Conservation (phyloP, 2,113 vertebrate species). For the Motacilla tschutschensis region DNA sequence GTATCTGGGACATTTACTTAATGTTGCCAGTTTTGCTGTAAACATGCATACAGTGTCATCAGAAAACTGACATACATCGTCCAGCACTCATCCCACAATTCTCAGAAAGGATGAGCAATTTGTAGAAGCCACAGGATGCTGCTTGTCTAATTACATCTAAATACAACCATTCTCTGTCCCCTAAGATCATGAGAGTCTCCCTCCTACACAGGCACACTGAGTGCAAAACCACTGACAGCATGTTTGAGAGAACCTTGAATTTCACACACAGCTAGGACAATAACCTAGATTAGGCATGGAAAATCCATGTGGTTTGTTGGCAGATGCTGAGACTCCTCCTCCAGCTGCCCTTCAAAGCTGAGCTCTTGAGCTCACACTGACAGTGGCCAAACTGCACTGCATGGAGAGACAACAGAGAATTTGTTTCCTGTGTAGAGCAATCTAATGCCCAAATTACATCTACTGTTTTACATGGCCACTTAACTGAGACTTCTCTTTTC, state of each 20-base stretch:
- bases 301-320: neutral
- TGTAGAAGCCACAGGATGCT: neutral
- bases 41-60: neutral
- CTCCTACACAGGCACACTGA: neutral
- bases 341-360: neutral
- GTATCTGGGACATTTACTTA: neutral
- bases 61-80: too few species aligned
- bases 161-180: neutral
- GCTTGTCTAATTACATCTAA: neutral
- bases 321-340: neutral
- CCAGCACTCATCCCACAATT: neutral
- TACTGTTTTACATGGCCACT: neutral
- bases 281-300: neutral
- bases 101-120: neutral
- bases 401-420: neutral
- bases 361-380: neutral
- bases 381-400: neutral
- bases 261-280: neutral
- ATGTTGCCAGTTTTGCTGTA: neutral
- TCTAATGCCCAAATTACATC: neutral
- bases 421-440: neutral
- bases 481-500: neutral
- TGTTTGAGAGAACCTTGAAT: neutral
- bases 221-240: neutral
- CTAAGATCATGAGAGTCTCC: neutral